Conservation (phyloP, 1,140 invertebrate genomes). For the Magallana angulata region DNA sequence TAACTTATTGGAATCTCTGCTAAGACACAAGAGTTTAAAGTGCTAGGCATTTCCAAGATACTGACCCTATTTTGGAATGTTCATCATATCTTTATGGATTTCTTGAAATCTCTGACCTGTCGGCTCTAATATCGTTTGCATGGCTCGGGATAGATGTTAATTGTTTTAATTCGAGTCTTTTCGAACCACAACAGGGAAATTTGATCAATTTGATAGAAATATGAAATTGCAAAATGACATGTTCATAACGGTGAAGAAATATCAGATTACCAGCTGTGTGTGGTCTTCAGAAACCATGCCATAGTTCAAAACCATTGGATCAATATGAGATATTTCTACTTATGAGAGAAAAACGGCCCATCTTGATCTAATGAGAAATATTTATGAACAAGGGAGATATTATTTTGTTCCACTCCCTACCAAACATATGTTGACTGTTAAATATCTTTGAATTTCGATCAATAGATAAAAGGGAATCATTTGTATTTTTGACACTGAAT, state of each 20-base stretch:
- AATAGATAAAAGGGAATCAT: constrained; percentile 32
- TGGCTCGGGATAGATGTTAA: constrained; percentile 7
- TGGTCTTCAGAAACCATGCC: constrained; percentile 21
- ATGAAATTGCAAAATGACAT: constrained; percentile 33
- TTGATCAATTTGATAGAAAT: constrained; percentile 37
- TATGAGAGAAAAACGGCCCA: background rate
- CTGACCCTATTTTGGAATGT: constrained; percentile 30
- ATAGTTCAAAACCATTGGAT: constrained; percentile 18
- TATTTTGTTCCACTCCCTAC: constrained; percentile 3
- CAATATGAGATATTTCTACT: constrained; percentile 1
- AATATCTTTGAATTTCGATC: constrained; percentile 31
- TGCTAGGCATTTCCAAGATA: constrained; percentile 6
- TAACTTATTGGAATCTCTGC: constrained; percentile 33
- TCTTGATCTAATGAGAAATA: constrained; percentile 36
- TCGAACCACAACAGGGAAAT: constrained; percentile 17
- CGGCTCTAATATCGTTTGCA: constrained; percentile 11
- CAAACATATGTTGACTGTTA: constrained; percentile 34
- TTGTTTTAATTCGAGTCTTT: constrained; percentile 35
- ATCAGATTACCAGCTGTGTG: constrained; percentile 20
- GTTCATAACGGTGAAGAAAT: constrained; percentile 18
- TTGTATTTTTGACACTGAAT: background rate
- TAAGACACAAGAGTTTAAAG: constrained; percentile 29
- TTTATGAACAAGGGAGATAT: constrained; percentile 31
- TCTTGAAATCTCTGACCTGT: constrained; percentile 25
- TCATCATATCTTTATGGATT: constrained; percentile 34